Percentiles rank a stretch among this genome's conserved stretches.
phyloP scores from a whole-genome alignment of 92 coral and sea anemone genomes.

The Umimayanthus kanabou region DNA sequence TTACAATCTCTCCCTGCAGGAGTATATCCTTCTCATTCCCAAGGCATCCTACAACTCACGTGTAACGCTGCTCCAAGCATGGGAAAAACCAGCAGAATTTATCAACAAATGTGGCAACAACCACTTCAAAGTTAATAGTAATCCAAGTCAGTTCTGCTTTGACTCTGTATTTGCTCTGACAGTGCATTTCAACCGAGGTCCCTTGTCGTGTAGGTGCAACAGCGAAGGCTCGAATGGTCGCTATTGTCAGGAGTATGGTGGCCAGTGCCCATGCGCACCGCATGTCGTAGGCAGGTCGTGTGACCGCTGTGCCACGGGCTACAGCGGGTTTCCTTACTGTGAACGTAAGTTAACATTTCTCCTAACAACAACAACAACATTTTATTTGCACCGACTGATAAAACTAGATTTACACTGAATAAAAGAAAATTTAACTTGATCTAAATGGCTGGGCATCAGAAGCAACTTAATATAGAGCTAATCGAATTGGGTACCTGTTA shows the following conservation, averaged over 20 bases:
- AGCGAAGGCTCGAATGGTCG: slow-evolving; percentile 67
- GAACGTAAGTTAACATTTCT: slow-evolving; percentile 67
- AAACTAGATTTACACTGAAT: too few species aligned
- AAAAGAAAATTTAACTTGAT: too few species aligned
- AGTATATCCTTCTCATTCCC: slow-evolving; percentile 70
- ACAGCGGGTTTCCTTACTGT: slow-evolving; percentile 90
- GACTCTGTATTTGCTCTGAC: slow-evolving; percentile 80
- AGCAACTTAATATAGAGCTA: too few species aligned
- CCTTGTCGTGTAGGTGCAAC: slow-evolving; percentile 78
- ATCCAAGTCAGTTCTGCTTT: slow-evolving; percentile 61
- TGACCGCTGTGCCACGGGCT: slow-evolving; percentile 73
- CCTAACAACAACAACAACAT: not conserved
- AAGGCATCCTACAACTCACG: slow-evolving; percentile 56
- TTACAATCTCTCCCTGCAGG: slow-evolving; percentile 42
- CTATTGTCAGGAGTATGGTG: slow-evolving; percentile 78
- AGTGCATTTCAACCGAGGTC: slow-evolving; percentile 65
- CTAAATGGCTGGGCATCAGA: too few species aligned
- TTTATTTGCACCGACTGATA: too few species aligned
- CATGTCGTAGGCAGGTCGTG: slow-evolving; percentile 88
- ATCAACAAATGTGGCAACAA: slow-evolving; percentile 73
- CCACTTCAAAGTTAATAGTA: slow-evolving; percentile 55
- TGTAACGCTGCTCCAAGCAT: slow-evolving; percentile 60
- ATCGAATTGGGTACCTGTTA: too few species aligned
- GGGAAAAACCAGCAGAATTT: slow-evolving; percentile 67
- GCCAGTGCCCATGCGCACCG: slow-evolving; percentile 81